Evolutionary conservation across 2,888 invertebrate genomes (phyloP), one percentile per base, ranked within the genome.

Genomic region (Physocephala rufipes): DNA sequence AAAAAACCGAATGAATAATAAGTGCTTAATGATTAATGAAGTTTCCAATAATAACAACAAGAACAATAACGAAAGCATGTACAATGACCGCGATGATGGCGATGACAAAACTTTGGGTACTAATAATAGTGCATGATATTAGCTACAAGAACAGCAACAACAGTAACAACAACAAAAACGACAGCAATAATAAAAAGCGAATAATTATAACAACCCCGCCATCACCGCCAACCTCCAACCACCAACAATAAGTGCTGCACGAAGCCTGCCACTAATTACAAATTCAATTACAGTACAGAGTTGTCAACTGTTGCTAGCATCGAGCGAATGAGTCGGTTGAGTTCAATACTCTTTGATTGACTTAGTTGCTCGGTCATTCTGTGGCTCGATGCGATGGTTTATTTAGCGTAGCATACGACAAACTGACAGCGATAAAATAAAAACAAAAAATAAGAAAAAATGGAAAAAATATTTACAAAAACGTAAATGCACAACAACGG

Each of bases 311-410:
- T 58, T 67, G 58, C 58, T 28, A 67, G 58, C 67, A 47, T 36
- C 36, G 36, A 36, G 36, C 36, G 36, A 36, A 4, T 9, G 36
- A 36, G 45, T 47, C 45, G 58, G 58, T 19, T 16, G 67, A 67
- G 67, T 67, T 67, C 67, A 67, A 67, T 67, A 67, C 58, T 47
- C 58, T 67, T 67, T 67, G 67, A 28, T 28, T 67, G 43, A 26
- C 55, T 67, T 53, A 55, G 66, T 45, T 30, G 55, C 43, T 36
- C 36, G 19, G 21, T 21, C 36, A 26, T 16, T 26, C 47, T 4
- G 5, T 9, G 5, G n/a, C 36, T 9, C 36, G 36, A 4, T 36
- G 5, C 36, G 36, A 9, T 36, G 36, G 4, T n/a, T n/a, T n/a
- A n/a, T n/a, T n/a, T n/a, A n/a, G 36, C 16, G 15, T 24, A 24